Conservation (phyloP, 2,888 invertebrate species). For the Chrysodeixis includens region DNA sequence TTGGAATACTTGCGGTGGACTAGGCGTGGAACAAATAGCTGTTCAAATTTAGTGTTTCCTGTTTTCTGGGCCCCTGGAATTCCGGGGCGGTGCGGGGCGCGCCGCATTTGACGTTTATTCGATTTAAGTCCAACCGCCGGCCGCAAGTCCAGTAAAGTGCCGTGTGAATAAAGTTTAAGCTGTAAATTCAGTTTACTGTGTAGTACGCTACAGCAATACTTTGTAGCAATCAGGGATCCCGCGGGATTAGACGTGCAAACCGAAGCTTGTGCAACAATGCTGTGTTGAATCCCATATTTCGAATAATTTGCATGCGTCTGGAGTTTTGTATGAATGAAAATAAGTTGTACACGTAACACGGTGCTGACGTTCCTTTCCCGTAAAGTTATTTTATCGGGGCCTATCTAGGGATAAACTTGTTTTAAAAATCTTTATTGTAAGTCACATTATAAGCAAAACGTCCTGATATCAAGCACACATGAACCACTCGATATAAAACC, state of each 20-base stretch:
- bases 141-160: conserved; percentile 72
- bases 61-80: conserved; percentile 57
- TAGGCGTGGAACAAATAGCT: conserved; percentile 67
- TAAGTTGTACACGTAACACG: background rate
- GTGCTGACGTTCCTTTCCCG: too few species aligned
- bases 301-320: conserved; percentile 37
- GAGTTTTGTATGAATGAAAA: conserved; percentile 18
- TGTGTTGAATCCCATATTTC: conserved; percentile 49
- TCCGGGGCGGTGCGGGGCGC: conserved; percentile 50
- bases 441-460: too few species aligned
- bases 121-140: conserved; percentile 75
- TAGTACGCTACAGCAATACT: conserved; percentile 65
- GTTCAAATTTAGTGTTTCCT: conserved; percentile 73
- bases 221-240: conserved; percentile 65
- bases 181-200: conserved; percentile 74
- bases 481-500: background rate
- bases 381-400: too few species aligned
- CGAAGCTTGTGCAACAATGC: conserved; percentile 47
- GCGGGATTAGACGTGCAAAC: conserved; percentile 46
- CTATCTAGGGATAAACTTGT: too few species aligned
- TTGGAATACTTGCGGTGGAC: conserved; percentile 56
- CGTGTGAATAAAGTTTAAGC: conserved; percentile 77
- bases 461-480: too few species aligned
- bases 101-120: conserved; percentile 83
- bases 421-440: too few species aligned